Evolutionary conservation across 23 tunicate species (phyloP).

Genomic region (Trididemnum miniatum): DNA sequence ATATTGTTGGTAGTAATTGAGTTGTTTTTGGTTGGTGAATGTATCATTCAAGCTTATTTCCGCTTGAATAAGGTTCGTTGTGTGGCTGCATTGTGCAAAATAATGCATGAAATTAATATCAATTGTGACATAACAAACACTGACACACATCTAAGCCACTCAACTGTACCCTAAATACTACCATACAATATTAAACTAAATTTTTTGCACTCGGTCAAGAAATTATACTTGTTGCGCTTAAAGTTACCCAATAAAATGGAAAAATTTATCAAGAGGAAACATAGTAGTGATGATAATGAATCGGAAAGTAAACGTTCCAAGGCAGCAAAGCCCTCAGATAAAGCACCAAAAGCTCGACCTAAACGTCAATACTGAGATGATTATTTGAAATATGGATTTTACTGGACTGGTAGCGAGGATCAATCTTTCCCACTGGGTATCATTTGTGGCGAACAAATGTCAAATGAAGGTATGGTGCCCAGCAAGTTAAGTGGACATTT

Average conservation of each 20-base stretch:
- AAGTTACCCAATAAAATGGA: constrained; percentile 2
- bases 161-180: no score
- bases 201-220: no score
- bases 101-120: no score
- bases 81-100: no score
- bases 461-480: not conserved
- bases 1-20: no score
- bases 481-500: not conserved
- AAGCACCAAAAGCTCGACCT: not conserved
- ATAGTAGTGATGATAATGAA: not conserved
- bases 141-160: no score
- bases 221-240: no score
- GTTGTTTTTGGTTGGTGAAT: no score
- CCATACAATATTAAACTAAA: no score
- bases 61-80: no score
- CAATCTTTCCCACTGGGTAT: not conserved
- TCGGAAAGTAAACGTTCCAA: not conserved
- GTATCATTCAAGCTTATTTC: no score
- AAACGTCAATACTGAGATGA: not conserved
- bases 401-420: constrained; percentile 10
- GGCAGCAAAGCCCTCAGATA: not conserved
- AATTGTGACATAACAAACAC: no score
- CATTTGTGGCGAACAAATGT: not conserved
- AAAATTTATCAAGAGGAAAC: not conserved
- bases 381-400: not conserved